Evolutionary conservation across 1,140 invertebrate species (phyloP), one percentile per base, ranked within the genome.

Genomic region (Cotesia chilonis): DNA sequence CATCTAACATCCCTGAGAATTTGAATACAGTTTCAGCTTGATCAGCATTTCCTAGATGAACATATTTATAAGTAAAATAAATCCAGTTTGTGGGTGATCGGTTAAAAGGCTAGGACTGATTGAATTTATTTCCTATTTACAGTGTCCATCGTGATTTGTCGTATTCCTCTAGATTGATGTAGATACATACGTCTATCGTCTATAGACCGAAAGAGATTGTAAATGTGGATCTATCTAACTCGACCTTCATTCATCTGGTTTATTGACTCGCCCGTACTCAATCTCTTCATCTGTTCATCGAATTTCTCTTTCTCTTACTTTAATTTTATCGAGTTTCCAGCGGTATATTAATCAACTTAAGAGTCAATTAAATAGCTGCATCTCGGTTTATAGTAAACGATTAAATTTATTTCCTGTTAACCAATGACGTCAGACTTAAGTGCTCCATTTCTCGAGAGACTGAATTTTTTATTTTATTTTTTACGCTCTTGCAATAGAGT

Each of bases 111-210:
- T 63, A 52, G 38, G 64, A 66, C 64, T 66, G 64, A 66, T 66
- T 66, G 64, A 66, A 20, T 66, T 66, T 66, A 66, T 66, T 66
- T 20, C 64, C 64, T 66, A 66, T 66, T 66, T 66, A 66, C 64
- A 9, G 64, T 38, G 38, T 66, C 64, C 64, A 66, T 47, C 38
- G 64, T 66, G 64, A 66, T 38, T 66, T 66, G 38, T 66, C 64
- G 64, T 41, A 52, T 47, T 66, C 38, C 47, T 20, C 64, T 47
- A 66, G 64, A 66, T 66, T 66, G 64, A 66, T 51, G 57, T 59
- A 66, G 4, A 66, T 20, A 47, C 36, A 66, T n/a, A 63, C 60
- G n/a, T 35, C 1, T 60, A 7, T 35, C 60, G 7, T 55, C 35
- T 12, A 36, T 64, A 47, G 4, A 47, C 35, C 12, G 14, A 37